Conservation (phyloP, 1,140 invertebrate genomes). For the Uloborus diversus region DNA sequence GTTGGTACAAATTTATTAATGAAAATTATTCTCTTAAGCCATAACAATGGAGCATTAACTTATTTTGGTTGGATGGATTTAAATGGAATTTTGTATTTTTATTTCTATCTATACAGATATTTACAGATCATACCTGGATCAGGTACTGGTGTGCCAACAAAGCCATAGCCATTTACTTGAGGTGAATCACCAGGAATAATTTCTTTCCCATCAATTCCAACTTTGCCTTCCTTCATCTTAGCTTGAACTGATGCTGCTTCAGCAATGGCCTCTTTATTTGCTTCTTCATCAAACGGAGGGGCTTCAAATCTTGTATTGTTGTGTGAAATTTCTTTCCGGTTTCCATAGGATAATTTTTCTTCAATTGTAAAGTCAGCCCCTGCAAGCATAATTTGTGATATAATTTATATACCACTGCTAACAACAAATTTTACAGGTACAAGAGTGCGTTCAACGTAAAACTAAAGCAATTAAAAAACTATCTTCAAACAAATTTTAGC, state of each 20-base stretch:
- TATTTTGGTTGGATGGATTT: too few species aligned
- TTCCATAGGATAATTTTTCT: slow-evolving; percentile 77
- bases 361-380: slow-evolving; percentile 77
- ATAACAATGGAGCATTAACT: too few species aligned
- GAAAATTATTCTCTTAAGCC: too few species aligned
- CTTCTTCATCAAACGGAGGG: slow-evolving; percentile 82
- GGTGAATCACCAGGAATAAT: slow-evolving; percentile 71
- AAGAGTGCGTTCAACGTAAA: too few species aligned
- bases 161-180: slow-evolving; percentile 79
- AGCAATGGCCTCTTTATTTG: slow-evolving; percentile 78
- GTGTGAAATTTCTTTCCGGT: slow-evolving; percentile 80
- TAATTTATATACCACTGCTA: too few species aligned
- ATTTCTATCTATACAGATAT: too few species aligned
- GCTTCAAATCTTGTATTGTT: slow-evolving; percentile 81
- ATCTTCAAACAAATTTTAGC: too few species aligned
- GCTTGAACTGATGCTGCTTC: slow-evolving; percentile 70
- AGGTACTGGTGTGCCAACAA: slow-evolving; percentile 87
- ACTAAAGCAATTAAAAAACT: too few species aligned
- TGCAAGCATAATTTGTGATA: too few species aligned
- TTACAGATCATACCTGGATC: slow-evolving; percentile 74
- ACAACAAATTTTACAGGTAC: too few species aligned
- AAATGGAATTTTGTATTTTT: too few species aligned
- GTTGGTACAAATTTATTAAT: too few species aligned
- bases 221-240: slow-evolving; percentile 76
- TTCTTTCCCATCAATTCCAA: slow-evolving; percentile 92